phyloP scores from a whole-genome alignment of 2,888 invertebrate genomes.

The Heliconius ethilla region DNA sequence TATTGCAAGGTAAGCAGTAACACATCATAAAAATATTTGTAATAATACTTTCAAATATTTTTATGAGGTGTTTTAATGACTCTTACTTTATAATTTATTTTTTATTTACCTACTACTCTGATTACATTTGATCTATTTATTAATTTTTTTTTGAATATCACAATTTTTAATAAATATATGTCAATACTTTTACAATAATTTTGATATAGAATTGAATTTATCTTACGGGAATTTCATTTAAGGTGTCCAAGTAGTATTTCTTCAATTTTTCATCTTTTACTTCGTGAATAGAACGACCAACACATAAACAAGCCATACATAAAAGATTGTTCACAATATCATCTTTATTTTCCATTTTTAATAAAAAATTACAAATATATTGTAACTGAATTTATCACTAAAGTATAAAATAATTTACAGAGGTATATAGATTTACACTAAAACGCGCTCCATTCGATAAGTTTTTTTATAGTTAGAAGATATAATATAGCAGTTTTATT shows the following conservation, averaged over 20 bases:
- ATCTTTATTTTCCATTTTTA: constrained; percentile 38
- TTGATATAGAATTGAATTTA: neutral
- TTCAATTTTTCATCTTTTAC: constrained; percentile 59
- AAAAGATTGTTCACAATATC: constrained; percentile 51
- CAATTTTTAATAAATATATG: no score
- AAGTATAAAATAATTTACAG: neutral
- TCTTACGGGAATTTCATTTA: constrained; percentile 68
- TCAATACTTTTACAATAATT: neutral
- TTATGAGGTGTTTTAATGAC: no score
- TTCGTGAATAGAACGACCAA: constrained; percentile 57
- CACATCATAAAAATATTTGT: no score
- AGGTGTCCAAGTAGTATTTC: constrained; percentile 59
- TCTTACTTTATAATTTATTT: no score
- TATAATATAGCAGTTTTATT: neutral
- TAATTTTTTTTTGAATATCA: no score
- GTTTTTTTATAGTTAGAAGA: neutral
- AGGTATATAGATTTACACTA: neutral
- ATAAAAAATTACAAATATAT: neutral
- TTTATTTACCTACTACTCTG: no score
- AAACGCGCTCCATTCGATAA: no score
- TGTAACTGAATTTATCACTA: neutral
- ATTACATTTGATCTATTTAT: no score
- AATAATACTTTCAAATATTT: no score
- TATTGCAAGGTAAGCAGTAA: no score
- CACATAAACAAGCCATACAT: constrained; percentile 69